Evolutionary conservation across 2,888 invertebrate species (phyloP), one percentile per base, ranked within the genome.

Genomic region (Agrypnus murinus): DNA sequence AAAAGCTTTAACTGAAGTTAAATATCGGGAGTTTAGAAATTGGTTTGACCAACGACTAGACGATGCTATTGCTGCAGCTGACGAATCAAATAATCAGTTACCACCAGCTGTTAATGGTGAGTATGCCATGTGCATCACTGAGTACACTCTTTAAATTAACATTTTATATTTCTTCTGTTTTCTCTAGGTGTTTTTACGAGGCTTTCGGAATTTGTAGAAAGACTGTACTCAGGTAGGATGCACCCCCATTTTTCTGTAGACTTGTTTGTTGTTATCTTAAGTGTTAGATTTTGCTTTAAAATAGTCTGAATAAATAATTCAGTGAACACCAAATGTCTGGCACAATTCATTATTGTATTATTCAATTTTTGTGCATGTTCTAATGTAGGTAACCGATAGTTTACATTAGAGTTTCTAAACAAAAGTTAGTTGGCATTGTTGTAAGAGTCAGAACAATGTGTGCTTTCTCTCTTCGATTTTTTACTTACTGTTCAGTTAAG

Each of bases 11-110:
- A 91, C 93, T 40, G 89, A 92, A 82, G 88, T 90, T 64, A 92
- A 93, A 77, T 91, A 93, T 77, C 86, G 85, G 15, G 92, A 94
- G 81, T 91, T 95, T 83, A 89, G 88, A 76, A 88, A 87, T 69
- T 96, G 96, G 96, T 92, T 96, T 84, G 89, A 93, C 82, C 92
- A 91, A 84, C 88, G 95, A 73, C 89, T 96, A 81, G 95, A 95
- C 80, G 92, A 95, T 86, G 96, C 96, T 1, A 94, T 95, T 70
- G 92, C 92, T 60, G 95, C 95, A 6, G 94, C 95, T 9, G 91
- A 92, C 80, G 72, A 80, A 43, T 69, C 78, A 32, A 73, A 76
- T 58, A 82, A 83, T 78, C 84, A 74, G 60, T 57, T 77, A 31
- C 75, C 78, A 36, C 76, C 80, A 64, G 75, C 77, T 25, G 76